phyloP scores from a whole-genome alignment of 1,140 invertebrate genomes.

The Plutomurus gul region DNA sequence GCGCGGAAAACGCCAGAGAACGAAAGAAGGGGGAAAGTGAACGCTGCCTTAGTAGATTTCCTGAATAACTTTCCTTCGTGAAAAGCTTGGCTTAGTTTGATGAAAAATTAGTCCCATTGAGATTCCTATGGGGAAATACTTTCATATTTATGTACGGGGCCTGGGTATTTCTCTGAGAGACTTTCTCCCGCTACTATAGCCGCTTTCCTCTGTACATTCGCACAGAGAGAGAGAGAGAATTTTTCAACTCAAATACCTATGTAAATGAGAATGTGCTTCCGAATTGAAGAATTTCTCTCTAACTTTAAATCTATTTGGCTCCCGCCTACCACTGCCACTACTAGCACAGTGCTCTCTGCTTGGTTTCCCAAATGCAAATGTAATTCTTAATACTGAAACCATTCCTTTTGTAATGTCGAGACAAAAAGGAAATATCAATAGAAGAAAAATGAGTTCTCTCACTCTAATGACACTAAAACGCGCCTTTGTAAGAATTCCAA shows the following conservation, averaged over 20 bases:
- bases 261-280: background rate
- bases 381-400: background rate
- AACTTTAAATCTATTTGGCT: conserved; percentile 19
- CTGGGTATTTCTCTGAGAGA: no score
- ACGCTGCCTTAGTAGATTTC: background rate
- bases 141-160: background rate
- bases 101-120: conserved; percentile 29
- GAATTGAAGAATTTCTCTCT: conserved; percentile 5
- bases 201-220: background rate
- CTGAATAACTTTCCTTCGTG: background rate
- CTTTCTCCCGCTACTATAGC: no score
- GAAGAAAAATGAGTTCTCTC: no score
- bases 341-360: background rate
- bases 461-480: no score
- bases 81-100: conserved; percentile 21
- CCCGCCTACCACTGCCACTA: no score
- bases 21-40: background rate
- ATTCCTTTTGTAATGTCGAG: background rate
- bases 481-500: no score
- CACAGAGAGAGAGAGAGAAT: no score
- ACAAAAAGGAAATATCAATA: background rate
- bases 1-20: no score
- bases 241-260: background rate
- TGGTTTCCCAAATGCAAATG: conserved; percentile 6
- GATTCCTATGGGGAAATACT: conserved; percentile 10